Evolutionary conservation across 2,888 invertebrate species (phyloP).

Genomic region (Leptinotarsa rubiginosa): DNA sequence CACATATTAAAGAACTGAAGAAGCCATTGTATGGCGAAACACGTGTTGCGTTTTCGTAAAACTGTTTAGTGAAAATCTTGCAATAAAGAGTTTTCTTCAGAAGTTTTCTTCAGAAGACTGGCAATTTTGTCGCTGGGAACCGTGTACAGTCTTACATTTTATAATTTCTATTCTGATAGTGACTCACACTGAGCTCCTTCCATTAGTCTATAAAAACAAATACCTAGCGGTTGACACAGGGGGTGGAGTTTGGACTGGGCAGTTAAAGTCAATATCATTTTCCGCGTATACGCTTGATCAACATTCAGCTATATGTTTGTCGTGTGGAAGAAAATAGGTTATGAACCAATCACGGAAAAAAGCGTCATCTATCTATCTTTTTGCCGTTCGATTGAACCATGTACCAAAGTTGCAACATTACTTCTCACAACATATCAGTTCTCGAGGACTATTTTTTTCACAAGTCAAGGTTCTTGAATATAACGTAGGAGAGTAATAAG

Average conservation of each 20-base stretch:
- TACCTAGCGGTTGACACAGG: slow-evolving; percentile 20
- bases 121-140: slow-evolving; percentile 12
- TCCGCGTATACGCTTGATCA: slow-evolving; percentile 44
- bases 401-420: slow-evolving; percentile 43
- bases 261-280: neutral
- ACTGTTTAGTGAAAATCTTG: too few relatives aligned
- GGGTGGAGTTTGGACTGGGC: slow-evolving; percentile 7
- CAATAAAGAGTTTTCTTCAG: too few relatives aligned
- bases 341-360: slow-evolving; percentile 50
- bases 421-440: slow-evolving; percentile 45
- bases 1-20: too few relatives aligned
- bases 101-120: slow-evolving; percentile 27
- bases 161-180: slow-evolving; percentile 29
- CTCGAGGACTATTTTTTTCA: slow-evolving; percentile 61
- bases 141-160: slow-evolving; percentile 26
- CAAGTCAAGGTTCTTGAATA: slow-evolving; percentile 22
- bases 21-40: too few relatives aligned
- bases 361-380: slow-evolving; percentile 53
- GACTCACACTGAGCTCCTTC: neutral
- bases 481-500: neutral
- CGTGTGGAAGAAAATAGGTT: slow-evolving; percentile 25
- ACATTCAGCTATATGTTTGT: slow-evolving; percentile 32
- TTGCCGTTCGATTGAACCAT: slow-evolving; percentile 58
- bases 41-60: too few relatives aligned
- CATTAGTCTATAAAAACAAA: neutral